Conservation (phyloP, 2,113 vertebrate genomes). For the Paraplagusia blochii region DNA sequence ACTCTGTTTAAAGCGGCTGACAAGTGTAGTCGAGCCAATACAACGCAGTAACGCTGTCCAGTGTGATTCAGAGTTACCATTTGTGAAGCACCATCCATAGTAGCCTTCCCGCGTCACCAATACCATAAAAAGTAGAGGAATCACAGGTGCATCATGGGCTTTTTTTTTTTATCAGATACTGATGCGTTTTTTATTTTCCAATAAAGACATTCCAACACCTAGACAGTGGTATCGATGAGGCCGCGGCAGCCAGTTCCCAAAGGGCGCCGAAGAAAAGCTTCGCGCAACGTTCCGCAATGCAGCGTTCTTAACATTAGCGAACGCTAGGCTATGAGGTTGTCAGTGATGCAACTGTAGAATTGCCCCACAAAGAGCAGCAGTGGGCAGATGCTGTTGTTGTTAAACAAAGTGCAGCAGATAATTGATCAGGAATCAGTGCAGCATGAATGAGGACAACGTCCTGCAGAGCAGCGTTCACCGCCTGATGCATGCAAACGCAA, state of each 20-base stretch:
- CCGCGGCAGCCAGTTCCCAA: conserved; percentile 20
- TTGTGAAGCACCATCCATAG: neutral
- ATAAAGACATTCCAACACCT: conserved; percentile 3
- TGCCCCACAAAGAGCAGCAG: neutral
- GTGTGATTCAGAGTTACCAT: neutral
- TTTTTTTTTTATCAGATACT: no score
- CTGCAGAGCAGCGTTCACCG: conserved; percentile 1
- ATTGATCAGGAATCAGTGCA: conserved; percentile 6
- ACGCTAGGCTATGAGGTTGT: no score
- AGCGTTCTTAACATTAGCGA: conserved; percentile 3
- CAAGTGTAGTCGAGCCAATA: conserved; percentile 7
- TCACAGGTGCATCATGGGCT: neutral
- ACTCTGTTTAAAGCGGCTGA: conserved; percentile 25
- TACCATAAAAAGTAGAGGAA: neutral
- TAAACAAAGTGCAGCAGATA: neutral
- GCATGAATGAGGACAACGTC: neutral
- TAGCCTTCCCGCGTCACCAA: neutral
- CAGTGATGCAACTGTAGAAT: neutral
- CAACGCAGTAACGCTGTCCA: neutral
- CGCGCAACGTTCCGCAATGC: conserved; percentile 38
- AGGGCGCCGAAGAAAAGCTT: conserved; percentile 19
- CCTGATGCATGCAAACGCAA: neutral
- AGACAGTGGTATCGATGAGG: conserved; percentile 15
- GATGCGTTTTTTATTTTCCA: no score
- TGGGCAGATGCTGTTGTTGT: neutral